Base-by-base conservation (phyloP, 2,797 vertebrate genomes). In the Brachymystax lenok region DNA sequence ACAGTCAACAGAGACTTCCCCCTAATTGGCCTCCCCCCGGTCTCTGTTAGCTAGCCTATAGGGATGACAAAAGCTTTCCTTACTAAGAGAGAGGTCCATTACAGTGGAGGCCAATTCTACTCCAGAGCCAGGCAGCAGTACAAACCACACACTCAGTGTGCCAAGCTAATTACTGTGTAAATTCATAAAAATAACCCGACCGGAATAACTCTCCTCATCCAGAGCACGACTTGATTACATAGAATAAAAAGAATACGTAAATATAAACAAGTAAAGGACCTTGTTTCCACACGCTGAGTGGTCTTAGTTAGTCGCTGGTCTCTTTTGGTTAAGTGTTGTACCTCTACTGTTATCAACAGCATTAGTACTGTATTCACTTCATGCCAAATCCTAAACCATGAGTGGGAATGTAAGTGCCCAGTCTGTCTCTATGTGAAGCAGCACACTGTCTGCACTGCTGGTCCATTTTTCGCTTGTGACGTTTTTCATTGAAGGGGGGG, bases 111-210 rank as follows among this genome's bases (percentile, higher is more conserved):
- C 84, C 87, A 69, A 82, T 85, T 88, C 91, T 88, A 85, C 91
- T 91, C 82, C 77, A 84, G 85, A 8, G 24, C 27, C 27, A 67
- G 64, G 88, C 85, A 46, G 40, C 40, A 91, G 91, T 82, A 84
- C 83, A 93, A 94, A 94, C 93, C 94, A 89, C 92, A 94, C 83
- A 91, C 82, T 84, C 79, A 80, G 40, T 46, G 90, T 93, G 92
- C 91, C 90, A 90, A 92, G 91, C 91, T 94, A 94, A 95, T 94
- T 93, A 93, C 90, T 83, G 84, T 92, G 92, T 90, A 91, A 90
- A 93, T 93, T 94, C 93, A 94, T 94, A 94, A 94, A 94, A 94
- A 94, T 93, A 93, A 94, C 90, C 91, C 89, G 87, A 90, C 90
- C 88, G 84, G 92, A 94, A 92, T 91, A 78, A 84, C 86, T 92